Conservation (phyloP, 2,888 invertebrate species). For the Dolomedes plantarius region DNA sequence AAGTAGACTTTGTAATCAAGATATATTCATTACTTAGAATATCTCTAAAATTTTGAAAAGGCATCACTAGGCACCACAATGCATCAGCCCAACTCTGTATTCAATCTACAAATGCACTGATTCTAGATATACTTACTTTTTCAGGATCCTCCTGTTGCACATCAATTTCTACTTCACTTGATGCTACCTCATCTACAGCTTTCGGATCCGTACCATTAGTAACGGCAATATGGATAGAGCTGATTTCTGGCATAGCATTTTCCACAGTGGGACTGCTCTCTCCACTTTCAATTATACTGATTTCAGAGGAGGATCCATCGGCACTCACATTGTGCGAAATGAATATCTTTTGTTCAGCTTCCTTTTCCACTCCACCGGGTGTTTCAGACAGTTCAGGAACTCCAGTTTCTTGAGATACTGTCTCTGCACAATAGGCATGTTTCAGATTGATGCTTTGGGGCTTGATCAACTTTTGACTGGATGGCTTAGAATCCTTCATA, state of each 20-base stretch:
- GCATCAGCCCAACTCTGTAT: too few relatives aligned
- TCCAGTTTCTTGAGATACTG: conserved; percentile 66
- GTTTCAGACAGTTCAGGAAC: conserved; percentile 59
- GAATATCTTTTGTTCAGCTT: background rate
- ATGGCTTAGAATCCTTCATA: background rate
- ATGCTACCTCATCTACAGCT: too few relatives aligned
- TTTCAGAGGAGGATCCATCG: conserved; percentile 64
- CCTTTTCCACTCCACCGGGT: conserved; percentile 9
- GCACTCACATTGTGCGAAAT: conserved; percentile 26
- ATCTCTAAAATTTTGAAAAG: too few relatives aligned
- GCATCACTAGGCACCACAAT: too few relatives aligned
- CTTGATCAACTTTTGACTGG: background rate
- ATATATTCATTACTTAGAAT: too few relatives aligned
- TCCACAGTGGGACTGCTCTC: conserved; percentile 38
- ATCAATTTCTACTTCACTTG: too few relatives aligned
- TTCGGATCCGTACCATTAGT: background rate
- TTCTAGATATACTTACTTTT: too few relatives aligned
- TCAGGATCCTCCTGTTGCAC: too few relatives aligned
- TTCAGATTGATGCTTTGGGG: background rate
- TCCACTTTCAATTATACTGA: conserved; percentile 66
- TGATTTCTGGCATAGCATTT: conserved; percentile 28
- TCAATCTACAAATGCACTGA: too few relatives aligned
- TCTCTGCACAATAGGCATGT: conserved; percentile 23
- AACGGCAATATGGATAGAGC: conserved; percentile 24
- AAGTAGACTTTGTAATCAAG: too few relatives aligned